Conservation (phyloP, 2,797 vertebrate species). For the Eospalax fontanierii region DNA sequence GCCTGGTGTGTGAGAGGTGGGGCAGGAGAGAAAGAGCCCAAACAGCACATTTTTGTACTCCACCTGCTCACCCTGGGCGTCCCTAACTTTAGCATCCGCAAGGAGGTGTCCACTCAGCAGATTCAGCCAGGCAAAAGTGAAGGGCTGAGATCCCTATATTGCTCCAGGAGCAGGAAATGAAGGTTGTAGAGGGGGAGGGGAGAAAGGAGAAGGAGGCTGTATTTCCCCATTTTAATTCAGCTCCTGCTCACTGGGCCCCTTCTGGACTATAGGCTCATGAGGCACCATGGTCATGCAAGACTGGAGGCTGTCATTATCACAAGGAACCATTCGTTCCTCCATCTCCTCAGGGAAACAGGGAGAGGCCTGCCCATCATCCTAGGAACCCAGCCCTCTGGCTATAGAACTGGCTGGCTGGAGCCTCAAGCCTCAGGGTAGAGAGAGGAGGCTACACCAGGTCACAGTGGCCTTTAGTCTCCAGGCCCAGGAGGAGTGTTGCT, state of each 20-base stretch:
- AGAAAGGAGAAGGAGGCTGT: not conserved
- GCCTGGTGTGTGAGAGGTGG: not conserved
- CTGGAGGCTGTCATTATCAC: slow-evolving; percentile 81
- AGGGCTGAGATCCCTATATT: not conserved
- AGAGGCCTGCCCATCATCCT: slow-evolving; percentile 43
- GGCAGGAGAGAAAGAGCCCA: not conserved
- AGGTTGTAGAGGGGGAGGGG: too few species aligned
- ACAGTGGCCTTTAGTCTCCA: not conserved
- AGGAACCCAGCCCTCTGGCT: slow-evolving; percentile 1
- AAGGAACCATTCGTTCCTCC: slow-evolving; percentile 29
- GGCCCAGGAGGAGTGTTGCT: not conserved
- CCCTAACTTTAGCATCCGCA: not conserved
- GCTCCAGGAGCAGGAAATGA: not conserved
- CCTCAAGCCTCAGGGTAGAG: not conserved
- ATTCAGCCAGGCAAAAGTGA: slow-evolving; percentile 1
- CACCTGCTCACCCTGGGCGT: not conserved
- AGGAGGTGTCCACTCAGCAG: not conserved
- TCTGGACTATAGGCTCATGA: slow-evolving; percentile 80
- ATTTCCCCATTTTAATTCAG: slow-evolving; percentile 80
- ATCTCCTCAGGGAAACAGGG: slow-evolving; percentile 48
- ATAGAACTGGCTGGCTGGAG: not conserved
- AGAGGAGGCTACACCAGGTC: not conserved
- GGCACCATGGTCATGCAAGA: slow-evolving; percentile 82
- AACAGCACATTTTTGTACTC: not conserved
- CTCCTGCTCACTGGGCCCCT: slow-evolving; percentile 79